Evolutionary conservation across 2,888 invertebrate species (phyloP).

Genomic region (Pocota personata): DNA sequence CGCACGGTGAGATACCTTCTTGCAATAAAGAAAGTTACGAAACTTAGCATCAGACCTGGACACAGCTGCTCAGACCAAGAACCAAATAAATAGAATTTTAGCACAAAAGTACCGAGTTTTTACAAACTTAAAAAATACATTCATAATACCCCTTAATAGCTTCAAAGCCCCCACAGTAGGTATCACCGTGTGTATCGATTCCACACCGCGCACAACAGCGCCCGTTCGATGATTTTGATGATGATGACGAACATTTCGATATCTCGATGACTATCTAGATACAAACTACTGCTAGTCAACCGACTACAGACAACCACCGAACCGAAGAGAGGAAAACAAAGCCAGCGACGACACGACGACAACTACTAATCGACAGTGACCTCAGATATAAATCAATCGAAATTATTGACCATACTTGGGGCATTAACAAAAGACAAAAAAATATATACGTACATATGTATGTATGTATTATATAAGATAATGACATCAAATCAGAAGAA

Average conservation of each 20-base stretch:
- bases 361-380: constrained; percentile 71
- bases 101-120: background rate
- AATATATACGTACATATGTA: background rate
- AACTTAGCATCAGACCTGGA: no score
- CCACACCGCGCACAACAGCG: constrained; percentile 1
- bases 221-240: constrained; percentile 50
- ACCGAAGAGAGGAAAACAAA: constrained; percentile 47
- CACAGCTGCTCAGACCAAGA: no score
- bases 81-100: no score
- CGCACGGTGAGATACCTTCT: no score
- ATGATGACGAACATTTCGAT: constrained; percentile 67
- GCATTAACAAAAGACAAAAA: constrained; percentile 75
- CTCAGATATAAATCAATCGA: constrained; percentile 78
- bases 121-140: no score
- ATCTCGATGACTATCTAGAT: constrained; percentile 54
- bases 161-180: constrained; percentile 2
- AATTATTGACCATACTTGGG: constrained; percentile 78
- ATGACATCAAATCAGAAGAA: constrained; percentile 68
- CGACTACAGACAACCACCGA: constrained; percentile 11
- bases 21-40: no score
- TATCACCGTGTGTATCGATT: background rate
- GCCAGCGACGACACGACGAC: constrained; percentile 62
- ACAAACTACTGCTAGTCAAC: constrained; percentile 18
- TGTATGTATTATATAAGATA: no score
- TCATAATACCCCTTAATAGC: no score